Evolutionary conservation across 2,797 vertebrate species (phyloP), one percentile per base, ranked within the genome.

Genomic region (Meda fulgida): DNA sequence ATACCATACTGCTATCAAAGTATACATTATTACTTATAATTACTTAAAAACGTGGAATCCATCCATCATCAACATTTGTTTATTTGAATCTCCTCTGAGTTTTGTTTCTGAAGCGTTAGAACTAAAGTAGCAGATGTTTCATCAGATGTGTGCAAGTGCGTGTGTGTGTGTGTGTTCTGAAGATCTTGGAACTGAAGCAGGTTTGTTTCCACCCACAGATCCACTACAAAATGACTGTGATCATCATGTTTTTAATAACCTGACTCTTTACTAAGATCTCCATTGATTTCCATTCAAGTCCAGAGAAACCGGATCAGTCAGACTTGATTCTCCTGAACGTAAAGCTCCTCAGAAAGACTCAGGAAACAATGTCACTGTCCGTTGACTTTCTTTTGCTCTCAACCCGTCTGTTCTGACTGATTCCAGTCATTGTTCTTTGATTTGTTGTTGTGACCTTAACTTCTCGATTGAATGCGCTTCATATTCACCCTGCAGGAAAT

Each of bases 221-320:
- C 26, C 14, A 8, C 60, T 18, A 18, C 26, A 18, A 31, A 65
- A 31, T 65, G 0, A 65, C 60, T 65, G 60, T 16, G 60, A 29
- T 65, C 60, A 65, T 65, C 60, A 65, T 65, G 60, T 65, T 65
- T 65, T 65, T 65, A 65, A 65, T 65, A 65, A 65, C 26, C 60
- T 4, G 60, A 65, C 18, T 65, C 60, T n/a, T n/a, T 31, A 31
- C 7, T 31, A 18, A 63, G 65, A 67, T 67, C 65, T 67, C 65
- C 1, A 67, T 21, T 67, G 65, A 67, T 67, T 67, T 67, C 14
- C 26, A 65, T 65, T 63, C 11, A n/a, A n/a, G 55, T 58, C 55
- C 23, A n/a, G 55, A 71, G 67, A 7, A 23, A 19, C 65, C 2
- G 66, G 13, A 26, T 26, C 7, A 9, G 53, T 23, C 31, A 18